Percentiles rank a stretch among this genome's conserved stretches.
These are phyloP conservation scores for Toxostoma redivivum DNA, from an alignment of 2,113 vertebrate genomes.

Conservation along the genomic window DNA sequence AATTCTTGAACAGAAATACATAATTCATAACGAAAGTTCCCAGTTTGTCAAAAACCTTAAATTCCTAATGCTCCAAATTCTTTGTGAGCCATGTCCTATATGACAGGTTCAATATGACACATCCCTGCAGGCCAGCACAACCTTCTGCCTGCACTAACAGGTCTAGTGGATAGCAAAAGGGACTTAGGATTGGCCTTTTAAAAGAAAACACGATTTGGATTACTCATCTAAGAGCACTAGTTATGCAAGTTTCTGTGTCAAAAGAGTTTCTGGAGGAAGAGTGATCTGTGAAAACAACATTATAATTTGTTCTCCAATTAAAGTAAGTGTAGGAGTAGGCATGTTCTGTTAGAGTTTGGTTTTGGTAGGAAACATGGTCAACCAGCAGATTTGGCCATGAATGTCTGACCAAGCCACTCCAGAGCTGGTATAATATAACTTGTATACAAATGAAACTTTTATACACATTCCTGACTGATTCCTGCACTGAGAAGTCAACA, in stretches of 20 bases:
- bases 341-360: background rate
- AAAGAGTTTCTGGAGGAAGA: conserved; percentile 48
- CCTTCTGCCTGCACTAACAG: conserved; percentile 7
- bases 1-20: background rate
- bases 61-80: conserved; percentile 1
- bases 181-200: conserved; percentile 21
- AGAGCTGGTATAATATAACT: background rate
- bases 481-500: background rate
- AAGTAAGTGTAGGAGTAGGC: conserved; percentile 32
- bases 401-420: background rate
- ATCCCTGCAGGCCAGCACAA: background rate
- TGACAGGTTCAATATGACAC: conserved; percentile 6
- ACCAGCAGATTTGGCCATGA: background rate
- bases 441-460: background rate
- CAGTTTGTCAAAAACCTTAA: background rate
- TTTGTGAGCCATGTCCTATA: background rate
- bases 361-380: conserved; percentile 5
- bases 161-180: conserved; percentile 4
- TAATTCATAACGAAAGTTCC: background rate
- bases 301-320: conserved; percentile 36
- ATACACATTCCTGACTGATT: background rate
- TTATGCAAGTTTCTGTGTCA: conserved; percentile 53
- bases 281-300: conserved; percentile 37
- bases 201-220: conserved; percentile 9
- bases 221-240: conserved; percentile 25